Conservation (phyloP, 2,888 invertebrate genomes). For the Anorthoa munda region DNA sequence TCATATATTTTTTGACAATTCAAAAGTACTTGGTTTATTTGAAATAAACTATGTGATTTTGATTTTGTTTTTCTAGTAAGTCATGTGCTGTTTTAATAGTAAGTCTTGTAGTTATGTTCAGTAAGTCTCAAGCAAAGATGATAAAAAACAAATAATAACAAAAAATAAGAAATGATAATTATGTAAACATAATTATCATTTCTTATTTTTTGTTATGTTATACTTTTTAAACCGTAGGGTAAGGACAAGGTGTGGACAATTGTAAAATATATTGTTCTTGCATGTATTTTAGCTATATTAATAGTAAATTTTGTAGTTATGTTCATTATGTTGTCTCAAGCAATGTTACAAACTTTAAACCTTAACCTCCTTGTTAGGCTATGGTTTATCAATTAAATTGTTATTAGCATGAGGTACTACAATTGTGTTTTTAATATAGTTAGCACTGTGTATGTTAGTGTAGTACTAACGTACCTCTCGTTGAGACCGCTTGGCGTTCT, state of each 20-base stretch:
- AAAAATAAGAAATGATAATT: too few relatives aligned
- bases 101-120: constrained; percentile 27
- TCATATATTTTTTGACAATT: too few relatives aligned
- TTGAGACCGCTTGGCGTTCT: constrained; percentile 63
- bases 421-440: constrained; percentile 34
- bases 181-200: too few relatives aligned
- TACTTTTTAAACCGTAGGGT: too few relatives aligned
- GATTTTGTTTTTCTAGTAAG: neutral
- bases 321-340: constrained; percentile 33
- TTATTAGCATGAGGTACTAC: constrained; percentile 54
- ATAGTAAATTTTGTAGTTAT: constrained; percentile 28
- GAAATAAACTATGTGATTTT: too few relatives aligned
- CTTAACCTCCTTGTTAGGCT: neutral
- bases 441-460: constrained; percentile 56
- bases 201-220: too few relatives aligned
- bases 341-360: constrained; percentile 12
- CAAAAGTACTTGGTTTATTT: too few relatives aligned
- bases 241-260: neutral
- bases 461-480: constrained; percentile 67
- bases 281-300: constrained; percentile 11
- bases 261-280: neutral
- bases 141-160: too few relatives aligned
- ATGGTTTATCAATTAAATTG: constrained; percentile 42
- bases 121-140: constrained; percentile 36
- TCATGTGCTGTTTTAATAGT: constrained; percentile 12